phyloP scores from a whole-genome alignment of 2,888 invertebrate species.

The Habroteleia sp. region DNA sequence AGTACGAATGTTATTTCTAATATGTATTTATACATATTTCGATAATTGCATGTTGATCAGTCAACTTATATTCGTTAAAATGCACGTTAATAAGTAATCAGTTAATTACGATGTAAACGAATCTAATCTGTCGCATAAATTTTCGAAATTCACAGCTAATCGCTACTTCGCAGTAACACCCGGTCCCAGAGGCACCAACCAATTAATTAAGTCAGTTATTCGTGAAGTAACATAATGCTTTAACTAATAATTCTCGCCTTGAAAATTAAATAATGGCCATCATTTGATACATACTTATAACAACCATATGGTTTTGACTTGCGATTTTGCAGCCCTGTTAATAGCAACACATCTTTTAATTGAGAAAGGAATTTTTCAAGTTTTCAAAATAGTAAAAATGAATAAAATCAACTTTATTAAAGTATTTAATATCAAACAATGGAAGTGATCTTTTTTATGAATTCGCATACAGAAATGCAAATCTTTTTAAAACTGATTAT shows the following conservation, averaged over 20 bases:
- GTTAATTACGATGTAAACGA: constrained; percentile 57
- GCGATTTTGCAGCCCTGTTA: neutral
- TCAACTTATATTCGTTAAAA: constrained; percentile 2
- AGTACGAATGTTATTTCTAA: too few relatives aligned
- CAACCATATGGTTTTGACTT: constrained; percentile 46
- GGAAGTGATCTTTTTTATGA: too few relatives aligned
- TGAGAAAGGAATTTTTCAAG: neutral
- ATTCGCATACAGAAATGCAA: too few relatives aligned
- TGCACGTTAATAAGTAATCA: constrained; percentile 45
- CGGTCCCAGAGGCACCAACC: constrained; percentile 65
- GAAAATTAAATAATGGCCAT: constrained; percentile 57
- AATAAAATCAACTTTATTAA: too few relatives aligned
- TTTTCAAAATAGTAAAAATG: too few relatives aligned
- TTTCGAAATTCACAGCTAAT: constrained; percentile 63
- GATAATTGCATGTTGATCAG: too few relatives aligned
- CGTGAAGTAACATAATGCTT: constrained; percentile 69
- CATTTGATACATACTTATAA: constrained; percentile 38
- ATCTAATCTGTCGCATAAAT: constrained; percentile 59
- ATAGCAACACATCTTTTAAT: constrained; percentile 16
- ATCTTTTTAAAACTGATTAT: too few relatives aligned
- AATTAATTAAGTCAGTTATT: constrained; percentile 70
- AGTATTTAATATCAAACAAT: too few relatives aligned
- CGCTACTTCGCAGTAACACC: constrained; percentile 67
- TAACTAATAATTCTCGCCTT: constrained; percentile 67
- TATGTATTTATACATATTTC: too few relatives aligned